Conservation (phyloP, 2,113 vertebrate genomes). For the Serinus canaria region DNA sequence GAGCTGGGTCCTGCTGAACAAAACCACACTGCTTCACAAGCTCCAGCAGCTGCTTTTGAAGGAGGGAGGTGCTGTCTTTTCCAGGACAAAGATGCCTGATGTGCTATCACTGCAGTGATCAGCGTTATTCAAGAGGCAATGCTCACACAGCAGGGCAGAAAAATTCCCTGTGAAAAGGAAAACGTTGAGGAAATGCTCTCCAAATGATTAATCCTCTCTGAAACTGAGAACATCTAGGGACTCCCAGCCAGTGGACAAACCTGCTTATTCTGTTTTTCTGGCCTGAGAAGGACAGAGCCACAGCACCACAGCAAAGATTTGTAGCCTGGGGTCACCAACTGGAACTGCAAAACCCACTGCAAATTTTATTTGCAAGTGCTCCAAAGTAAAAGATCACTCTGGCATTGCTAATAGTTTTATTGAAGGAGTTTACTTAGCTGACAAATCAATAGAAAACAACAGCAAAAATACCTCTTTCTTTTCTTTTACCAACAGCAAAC, state of each 20-base stretch:
- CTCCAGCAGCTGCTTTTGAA: background rate
- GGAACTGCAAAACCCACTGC: background rate
- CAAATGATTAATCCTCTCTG: background rate
- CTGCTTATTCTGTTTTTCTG: background rate
- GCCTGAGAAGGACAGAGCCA: background rate
- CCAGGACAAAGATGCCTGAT: background rate
- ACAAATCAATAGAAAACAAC: conserved; percentile 10
- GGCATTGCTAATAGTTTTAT: background rate
- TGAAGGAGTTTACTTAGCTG: background rate
- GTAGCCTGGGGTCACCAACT: background rate
- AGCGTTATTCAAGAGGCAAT: background rate
- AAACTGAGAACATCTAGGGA: background rate
- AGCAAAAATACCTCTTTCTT: background rate
- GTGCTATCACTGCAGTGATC: background rate
- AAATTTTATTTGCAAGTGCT: background rate
- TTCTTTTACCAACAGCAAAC: background rate
- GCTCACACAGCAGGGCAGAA: background rate
- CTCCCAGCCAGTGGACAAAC: background rate
- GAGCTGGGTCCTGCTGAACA: background rate
- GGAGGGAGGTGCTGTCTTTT: background rate
- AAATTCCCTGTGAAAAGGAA: background rate
- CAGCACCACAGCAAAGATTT: background rate
- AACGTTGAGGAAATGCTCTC: background rate
- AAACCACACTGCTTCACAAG: background rate
- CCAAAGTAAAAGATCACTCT: background rate